These are phyloP conservation scores for Ectropis grisescens DNA, from an alignment of 1,140 invertebrate species.

Conservation along the genomic window DNA sequence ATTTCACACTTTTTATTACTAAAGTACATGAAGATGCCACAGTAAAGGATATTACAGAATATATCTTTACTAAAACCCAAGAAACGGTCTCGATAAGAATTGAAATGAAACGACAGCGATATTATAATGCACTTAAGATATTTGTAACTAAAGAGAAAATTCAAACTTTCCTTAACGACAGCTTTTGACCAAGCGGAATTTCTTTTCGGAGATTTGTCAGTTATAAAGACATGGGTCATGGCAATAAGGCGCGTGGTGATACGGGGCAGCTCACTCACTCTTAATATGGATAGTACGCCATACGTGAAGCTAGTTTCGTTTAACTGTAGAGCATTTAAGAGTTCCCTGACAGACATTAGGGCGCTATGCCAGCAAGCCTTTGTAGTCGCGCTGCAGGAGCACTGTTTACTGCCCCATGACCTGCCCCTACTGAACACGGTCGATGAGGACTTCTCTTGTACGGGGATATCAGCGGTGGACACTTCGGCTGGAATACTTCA, in stretches of 20 bases:
- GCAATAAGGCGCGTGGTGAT: too few species aligned
- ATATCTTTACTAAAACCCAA: slow-evolving; percentile 13
- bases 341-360: neutral
- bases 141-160: slow-evolving; percentile 13
- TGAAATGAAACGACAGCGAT: slow-evolving; percentile 13
- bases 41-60: slow-evolving; percentile 13
- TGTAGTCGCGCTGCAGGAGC: neutral
- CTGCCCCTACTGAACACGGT: neutral
- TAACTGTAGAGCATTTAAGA: slow-evolving; percentile 12
- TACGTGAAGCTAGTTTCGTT: neutral
- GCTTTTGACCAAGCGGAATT: slow-evolving; percentile 13
- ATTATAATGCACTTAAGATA: slow-evolving; percentile 15
- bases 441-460: neutral
- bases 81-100: slow-evolving; percentile 13
- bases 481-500: neutral
- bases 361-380: neutral
- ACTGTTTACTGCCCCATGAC: neutral
- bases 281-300: too few species aligned
- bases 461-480: neutral
- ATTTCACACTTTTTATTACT: slow-evolving; percentile 18
- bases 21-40: slow-evolving; percentile 12
- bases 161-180: slow-evolving; percentile 11
- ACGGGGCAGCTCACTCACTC: too few species aligned
- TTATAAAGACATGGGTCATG: too few species aligned
- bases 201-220: slow-evolving; percentile 13